phyloP scores from a whole-genome alignment of 2,888 invertebrate genomes.

The Pristionchus arcanus region DNA sequence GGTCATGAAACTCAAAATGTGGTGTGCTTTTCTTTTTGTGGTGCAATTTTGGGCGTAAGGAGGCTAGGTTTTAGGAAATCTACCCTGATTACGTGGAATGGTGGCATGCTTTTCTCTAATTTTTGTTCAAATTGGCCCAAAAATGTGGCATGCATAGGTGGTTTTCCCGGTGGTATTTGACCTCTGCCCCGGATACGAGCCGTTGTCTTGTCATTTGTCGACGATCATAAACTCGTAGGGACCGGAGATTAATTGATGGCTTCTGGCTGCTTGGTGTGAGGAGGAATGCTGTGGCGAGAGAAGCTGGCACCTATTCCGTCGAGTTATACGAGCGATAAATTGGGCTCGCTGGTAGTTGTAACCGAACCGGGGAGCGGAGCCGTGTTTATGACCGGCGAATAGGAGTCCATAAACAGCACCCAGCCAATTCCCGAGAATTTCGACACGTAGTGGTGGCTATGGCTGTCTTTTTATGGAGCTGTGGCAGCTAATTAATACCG shows the following conservation, averaged over 20 bases:
- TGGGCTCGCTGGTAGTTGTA: neutral
- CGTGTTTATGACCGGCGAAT: constrained; percentile 31
- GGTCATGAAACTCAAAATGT: too few relatives aligned
- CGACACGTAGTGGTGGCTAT: constrained; percentile 31
- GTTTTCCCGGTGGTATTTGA: too few relatives aligned
- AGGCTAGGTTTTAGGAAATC: too few relatives aligned
- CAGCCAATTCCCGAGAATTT: constrained; percentile 12
- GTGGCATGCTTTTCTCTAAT: too few relatives aligned
- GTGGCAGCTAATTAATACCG: neutral
- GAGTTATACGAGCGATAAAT: constrained; percentile 41
- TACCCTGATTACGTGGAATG: too few relatives aligned
- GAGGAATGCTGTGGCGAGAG: neutral
- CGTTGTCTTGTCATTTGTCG: neutral
- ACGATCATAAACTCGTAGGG: constrained; percentile 19
- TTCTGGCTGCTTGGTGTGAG: constrained; percentile 24
- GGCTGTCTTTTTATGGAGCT: neutral
- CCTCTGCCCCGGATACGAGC: neutral
- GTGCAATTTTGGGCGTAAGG: too few relatives aligned
- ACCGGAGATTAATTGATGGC: constrained; percentile 19
- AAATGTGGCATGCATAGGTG: too few relatives aligned
- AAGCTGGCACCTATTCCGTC: constrained; percentile 38
- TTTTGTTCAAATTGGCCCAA: too few relatives aligned
- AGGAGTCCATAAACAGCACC: constrained; percentile 34
- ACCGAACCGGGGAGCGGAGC: neutral
- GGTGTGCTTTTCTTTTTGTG: too few relatives aligned